Evolutionary conservation across 2,797 vertebrate genomes (phyloP).

Genomic region (Typhlichthys eigenmanni): DNA sequence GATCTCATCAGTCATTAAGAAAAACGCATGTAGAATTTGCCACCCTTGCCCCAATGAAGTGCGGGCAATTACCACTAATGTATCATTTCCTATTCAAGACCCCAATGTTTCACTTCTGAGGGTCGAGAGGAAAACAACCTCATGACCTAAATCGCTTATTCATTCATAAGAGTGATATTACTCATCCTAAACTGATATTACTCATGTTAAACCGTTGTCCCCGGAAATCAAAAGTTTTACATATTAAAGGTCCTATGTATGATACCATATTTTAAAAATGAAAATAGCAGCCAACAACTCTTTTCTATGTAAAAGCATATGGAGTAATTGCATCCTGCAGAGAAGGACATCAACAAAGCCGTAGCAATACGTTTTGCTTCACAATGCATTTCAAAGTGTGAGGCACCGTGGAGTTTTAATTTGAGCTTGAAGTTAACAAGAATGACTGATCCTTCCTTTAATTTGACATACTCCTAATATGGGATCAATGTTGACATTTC

Average conservation of each 20-base stretch:
- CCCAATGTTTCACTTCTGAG: slow-evolving; percentile 79
- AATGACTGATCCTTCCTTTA: too few species aligned
- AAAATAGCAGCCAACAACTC: too few species aligned
- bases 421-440: too few species aligned
- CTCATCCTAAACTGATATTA: slow-evolving; percentile 84
- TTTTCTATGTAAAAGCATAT: not conserved
- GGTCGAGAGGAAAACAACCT: slow-evolving; percentile 80
- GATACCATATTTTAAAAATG: too few species aligned
- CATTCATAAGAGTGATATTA: slow-evolving; percentile 82
- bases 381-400: too few species aligned
- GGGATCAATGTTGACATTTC: too few species aligned
- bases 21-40: slow-evolving; percentile 83
- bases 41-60: slow-evolving; percentile 86
- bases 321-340: not conserved
- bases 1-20: slow-evolving; percentile 92
- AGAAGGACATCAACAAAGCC: too few species aligned
- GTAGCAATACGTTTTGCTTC: too few species aligned
- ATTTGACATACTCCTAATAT: too few species aligned
- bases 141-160: slow-evolving; percentile 92
- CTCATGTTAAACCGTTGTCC: slow-evolving; percentile 80
- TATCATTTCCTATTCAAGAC: slow-evolving; percentile 92
- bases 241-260: slow-evolving; percentile 22
- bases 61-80: slow-evolving; percentile 98
- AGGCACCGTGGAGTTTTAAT: too few species aligned
- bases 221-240: slow-evolving; percentile 31